Conservation (phyloP, 1,140 invertebrate genomes). For the Philaenus spumarius region DNA sequence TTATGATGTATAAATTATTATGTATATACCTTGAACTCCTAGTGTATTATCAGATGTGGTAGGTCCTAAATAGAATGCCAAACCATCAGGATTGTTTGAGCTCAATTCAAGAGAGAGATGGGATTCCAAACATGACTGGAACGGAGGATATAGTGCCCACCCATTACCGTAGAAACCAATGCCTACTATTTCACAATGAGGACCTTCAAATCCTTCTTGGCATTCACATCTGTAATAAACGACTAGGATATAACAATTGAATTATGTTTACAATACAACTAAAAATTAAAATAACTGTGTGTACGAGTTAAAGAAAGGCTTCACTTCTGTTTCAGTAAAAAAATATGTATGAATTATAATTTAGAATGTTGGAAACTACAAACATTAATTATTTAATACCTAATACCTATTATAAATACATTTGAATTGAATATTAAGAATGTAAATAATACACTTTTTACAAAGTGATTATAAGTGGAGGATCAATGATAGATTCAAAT, state of each 20-base stretch:
- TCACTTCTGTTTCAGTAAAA: no score
- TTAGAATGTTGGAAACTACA: no score
- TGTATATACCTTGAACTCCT: constrained; percentile 49
- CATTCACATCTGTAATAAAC: constrained; percentile 50
- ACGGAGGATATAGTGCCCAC: constrained; percentile 81
- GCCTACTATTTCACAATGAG: constrained; percentile 80
- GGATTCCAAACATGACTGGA: constrained; percentile 67
- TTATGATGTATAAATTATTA: no score
- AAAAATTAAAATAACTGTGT: not conserved
- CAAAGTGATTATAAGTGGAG: no score
- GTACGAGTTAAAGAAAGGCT: not conserved
- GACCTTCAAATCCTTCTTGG: constrained; percentile 65
- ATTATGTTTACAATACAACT: not conserved
- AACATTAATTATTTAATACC: no score
- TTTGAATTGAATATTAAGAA: no score
- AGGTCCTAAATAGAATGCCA: constrained; percentile 91
- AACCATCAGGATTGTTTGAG: constrained; percentile 61
- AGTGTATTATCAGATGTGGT: constrained; percentile 51
- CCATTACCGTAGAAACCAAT: constrained; percentile 82
- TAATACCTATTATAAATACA: no score
- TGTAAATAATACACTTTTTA: no score
- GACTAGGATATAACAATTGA: constrained; percentile 7
- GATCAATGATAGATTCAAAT: no score
- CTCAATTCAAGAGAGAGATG: constrained; percentile 73
- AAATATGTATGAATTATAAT: no score